These are phyloP conservation scores for Mobula birostris DNA, from an alignment of 2,113 vertebrate species.

Conservation along the genomic window DNA sequence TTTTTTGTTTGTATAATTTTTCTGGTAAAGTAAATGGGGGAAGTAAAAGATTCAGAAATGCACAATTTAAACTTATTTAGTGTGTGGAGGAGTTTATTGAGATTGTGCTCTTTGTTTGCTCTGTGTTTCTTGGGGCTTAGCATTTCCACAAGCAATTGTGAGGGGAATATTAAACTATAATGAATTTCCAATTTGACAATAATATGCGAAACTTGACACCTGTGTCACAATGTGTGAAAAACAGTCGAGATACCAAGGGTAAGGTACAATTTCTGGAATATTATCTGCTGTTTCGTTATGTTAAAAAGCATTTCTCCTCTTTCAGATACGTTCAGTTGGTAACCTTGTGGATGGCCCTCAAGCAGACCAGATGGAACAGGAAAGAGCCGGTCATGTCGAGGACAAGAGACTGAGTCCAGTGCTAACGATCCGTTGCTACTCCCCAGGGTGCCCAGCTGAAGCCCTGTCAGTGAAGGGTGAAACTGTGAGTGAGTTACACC, in stretches of 20 bases:
- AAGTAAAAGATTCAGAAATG: background rate
- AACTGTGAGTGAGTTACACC: constrained; percentile 62
- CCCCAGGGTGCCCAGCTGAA: constrained; percentile 61
- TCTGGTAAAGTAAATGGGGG: background rate
- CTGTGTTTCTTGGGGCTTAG: background rate
- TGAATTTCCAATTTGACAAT: background rate
- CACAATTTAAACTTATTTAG: background rate
- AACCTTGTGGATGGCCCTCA: constrained; percentile 89
- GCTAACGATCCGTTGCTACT: constrained; percentile 62
- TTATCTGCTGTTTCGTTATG: background rate
- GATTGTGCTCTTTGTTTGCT: background rate
- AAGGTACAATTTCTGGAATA: background rate
- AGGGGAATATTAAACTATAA: background rate
- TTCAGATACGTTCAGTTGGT: constrained; percentile 68
- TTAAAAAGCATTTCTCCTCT: constrained; percentile 43
- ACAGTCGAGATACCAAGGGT: background rate
- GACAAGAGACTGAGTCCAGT: constrained; percentile 78
- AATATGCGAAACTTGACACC: background rate
- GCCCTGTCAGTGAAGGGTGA: constrained; percentile 64
- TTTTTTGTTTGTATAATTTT: background rate
- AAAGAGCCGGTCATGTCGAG: constrained; percentile 81
- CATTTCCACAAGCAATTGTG: background rate
- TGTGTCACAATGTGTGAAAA: background rate
- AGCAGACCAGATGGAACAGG: constrained; percentile 98
- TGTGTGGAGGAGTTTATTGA: background rate